phyloP scores from a whole-genome alignment of 1,140 invertebrate species.

The Scaptomyza hsui region DNA sequence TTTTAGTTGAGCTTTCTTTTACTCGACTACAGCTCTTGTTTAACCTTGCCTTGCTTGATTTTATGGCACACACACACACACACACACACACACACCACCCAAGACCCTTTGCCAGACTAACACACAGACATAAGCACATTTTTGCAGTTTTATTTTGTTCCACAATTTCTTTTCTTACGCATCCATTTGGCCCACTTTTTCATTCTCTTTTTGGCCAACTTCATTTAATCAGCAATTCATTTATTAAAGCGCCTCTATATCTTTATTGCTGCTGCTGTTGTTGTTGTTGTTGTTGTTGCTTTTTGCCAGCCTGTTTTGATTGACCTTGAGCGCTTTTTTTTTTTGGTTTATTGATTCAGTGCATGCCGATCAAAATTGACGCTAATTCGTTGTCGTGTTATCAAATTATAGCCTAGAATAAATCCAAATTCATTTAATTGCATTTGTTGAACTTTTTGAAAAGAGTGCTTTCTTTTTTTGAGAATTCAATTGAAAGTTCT shows the following conservation, averaged over 20 bases:
- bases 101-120: conserved; percentile 17
- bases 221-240: conserved; percentile 73
- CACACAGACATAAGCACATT: conserved; percentile 39
- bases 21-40: neutral
- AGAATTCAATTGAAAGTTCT: too few species aligned
- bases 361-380: conserved; percentile 30
- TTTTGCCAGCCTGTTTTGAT: conserved; percentile 16
- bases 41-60: conserved; percentile 53
- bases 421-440: conserved; percentile 55
- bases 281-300: neutral
- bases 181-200: conserved; percentile 44
- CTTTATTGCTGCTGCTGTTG: conserved; percentile 10
- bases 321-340: conserved; percentile 39
- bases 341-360: conserved; percentile 62
- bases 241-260: conserved; percentile 61
- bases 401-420: conserved; percentile 52
- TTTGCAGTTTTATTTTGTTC: conserved; percentile 71
- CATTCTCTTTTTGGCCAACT: conserved; percentile 29
- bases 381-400: conserved; percentile 56
- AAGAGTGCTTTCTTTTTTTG: too few species aligned
- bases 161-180: conserved; percentile 49
- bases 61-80: conserved; percentile 19
- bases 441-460: conserved; percentile 10
- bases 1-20: neutral
- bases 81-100: conserved; percentile 12